A percentile compares a stretch with the other conserved stretches of the same genome.
Conservation (phyloP, 2,113 vertebrate species). For the Apteryx mantelli region DNA sequence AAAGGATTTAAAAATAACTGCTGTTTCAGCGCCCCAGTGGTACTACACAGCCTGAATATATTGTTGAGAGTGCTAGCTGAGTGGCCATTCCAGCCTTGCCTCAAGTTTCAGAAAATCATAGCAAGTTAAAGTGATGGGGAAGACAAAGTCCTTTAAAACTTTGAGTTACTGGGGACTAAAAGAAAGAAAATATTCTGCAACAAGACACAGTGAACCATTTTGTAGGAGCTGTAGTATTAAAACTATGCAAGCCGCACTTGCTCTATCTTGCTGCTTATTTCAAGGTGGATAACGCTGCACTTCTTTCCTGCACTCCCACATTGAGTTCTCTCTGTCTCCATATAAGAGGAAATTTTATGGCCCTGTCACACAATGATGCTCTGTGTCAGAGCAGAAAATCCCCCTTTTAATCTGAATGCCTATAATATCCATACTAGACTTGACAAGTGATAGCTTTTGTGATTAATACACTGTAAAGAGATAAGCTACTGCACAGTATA, state of each 20-base stretch:
- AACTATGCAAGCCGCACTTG: neutral
- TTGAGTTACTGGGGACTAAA: neutral
- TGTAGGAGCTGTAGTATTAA: neutral
- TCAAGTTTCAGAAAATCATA: neutral
- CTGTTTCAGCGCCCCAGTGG: neutral
- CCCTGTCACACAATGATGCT: neutral
- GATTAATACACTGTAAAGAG: constrained; percentile 27
- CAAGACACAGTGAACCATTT: neutral
- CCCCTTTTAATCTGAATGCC: constrained; percentile 1
- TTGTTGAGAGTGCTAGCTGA: neutral
- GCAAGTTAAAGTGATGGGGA: neutral
- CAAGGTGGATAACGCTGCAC: neutral
- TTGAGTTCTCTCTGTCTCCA: neutral
- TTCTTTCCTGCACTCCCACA: fast-evolving
- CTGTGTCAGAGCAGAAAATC: constrained; percentile 40
- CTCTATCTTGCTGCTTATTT: neutral
- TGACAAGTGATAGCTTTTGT: neutral
- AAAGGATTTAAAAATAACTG: neutral
- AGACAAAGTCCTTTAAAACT: neutral
- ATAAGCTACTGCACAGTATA: neutral
- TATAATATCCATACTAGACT: neutral
- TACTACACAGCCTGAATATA: neutral
- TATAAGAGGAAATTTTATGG: neutral
- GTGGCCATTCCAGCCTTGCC: neutral
- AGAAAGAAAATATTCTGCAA: neutral